Base-by-base conservation (phyloP, 92 coral and sea anemone species). In the Palythoa caribaeorum region DNA sequence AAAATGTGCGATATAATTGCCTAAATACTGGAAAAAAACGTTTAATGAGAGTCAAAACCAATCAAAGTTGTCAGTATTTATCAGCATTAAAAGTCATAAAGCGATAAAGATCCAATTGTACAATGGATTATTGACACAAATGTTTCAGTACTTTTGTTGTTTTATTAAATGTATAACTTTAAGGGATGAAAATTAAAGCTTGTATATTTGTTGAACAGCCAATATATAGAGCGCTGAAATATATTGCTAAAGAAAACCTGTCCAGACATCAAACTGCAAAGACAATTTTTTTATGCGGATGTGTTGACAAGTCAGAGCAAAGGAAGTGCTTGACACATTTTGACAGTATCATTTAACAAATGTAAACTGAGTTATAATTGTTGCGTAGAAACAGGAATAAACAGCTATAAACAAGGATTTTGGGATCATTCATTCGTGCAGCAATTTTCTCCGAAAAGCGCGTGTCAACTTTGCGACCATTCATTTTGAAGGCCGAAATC, bases 321-420 rank as follows among this genome's bases (percentile, higher is more conserved):
- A 28, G 75, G 75, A 70, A 35, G 75, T 65, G 12, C 73, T 50
- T 40, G 84, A 59, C 71, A 55, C 28, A 16, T 65, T 13, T 63
- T 52, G 71, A 66, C 47, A 74, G 86, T 81, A 38, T 81, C 40
- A 35, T 17, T 66, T 65, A 76, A 81, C 86, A 81, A 66, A 81
- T 63, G 86, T 66, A 81, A 81, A 81, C 86, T 80, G 86, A 68
- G 35, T 63, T 44, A 47, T 28, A 47, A 44, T 81, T 38, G 86
- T 81, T 65, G 59, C 86, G 14, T 50, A 44, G 86, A 44, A 81
- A 81, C 86, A n/a, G 76, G 66, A 20, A 38, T 81, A 81, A 81
- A 81, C 86, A 81, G 76, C 65, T 81, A 81, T 81, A 81, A 81
- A 81, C 86, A 81, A 20, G 21, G 76, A 39, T 35, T 40, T 60